A percentile compares a stretch with the other conserved stretches of the same genome.
These are phyloP conservation scores for Gymnocephalus cernua DNA, from an alignment of 2,113 vertebrate genomes.

Conservation along the genomic window DNA sequence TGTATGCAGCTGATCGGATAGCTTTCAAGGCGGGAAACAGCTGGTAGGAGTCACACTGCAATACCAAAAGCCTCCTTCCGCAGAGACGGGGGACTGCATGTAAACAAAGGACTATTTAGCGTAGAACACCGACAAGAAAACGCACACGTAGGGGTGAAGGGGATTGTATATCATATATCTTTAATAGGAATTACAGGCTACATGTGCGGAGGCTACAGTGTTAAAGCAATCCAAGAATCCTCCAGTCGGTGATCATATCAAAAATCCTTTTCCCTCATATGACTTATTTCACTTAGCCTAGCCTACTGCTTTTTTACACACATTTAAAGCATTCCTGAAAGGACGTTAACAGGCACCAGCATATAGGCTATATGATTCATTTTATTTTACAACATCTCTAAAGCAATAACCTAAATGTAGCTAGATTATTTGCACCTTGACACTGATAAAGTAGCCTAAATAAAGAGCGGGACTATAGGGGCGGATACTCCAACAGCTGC, in stretches of 20 bases:
- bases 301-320: background rate
- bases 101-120: conserved; percentile 94
- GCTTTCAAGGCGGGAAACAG: conserved; percentile 99
- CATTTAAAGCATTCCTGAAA: background rate
- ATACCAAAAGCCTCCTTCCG: conserved; percentile 89
- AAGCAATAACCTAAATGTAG: background rate
- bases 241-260: background rate
- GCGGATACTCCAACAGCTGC: conserved; percentile 81
- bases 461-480: conserved; percentile 45
- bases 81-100: conserved; percentile 88
- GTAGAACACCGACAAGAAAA: background rate
- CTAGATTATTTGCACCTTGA: conserved; percentile 6
- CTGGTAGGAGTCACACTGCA: conserved; percentile 93
- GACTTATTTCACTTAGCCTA: background rate
- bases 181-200: background rate
- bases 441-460: conserved; percentile 21
- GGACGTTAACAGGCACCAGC: background rate
- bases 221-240: background rate
- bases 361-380: background rate
- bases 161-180: background rate
- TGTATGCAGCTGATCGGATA: conserved; percentile 93
- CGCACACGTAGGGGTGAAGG: background rate
- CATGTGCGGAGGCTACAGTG: background rate
- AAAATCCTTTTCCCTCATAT: background rate
- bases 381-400: background rate